Evolutionary conservation across 2,113 vertebrate species (phyloP).

Genomic region (Albula goreensis): DNA sequence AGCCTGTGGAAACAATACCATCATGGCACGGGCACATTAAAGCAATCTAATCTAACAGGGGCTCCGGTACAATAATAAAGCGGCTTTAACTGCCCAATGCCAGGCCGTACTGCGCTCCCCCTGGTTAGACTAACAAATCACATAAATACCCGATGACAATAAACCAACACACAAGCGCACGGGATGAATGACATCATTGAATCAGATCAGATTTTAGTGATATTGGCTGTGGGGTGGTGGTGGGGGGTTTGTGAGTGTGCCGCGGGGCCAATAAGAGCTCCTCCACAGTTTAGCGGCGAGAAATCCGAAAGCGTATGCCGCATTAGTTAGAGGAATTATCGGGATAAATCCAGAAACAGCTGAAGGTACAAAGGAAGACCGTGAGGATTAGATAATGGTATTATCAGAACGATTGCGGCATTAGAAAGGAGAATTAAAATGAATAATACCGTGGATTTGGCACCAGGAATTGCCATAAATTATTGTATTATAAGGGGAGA

Average conservation of each 20-base stretch:
- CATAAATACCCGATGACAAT: not conserved
- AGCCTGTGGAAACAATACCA: not conserved
- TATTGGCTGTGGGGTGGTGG: slow-evolving; percentile 3
- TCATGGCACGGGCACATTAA: not conserved
- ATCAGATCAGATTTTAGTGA: not conserved
- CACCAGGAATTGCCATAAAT: slow-evolving; percentile 67
- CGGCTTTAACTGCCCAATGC: not conserved
- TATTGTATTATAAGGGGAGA: slow-evolving; percentile 63
- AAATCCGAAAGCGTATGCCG: slow-evolving; percentile 51
- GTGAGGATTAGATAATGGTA: slow-evolving; percentile 72
- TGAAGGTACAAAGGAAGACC: slow-evolving; percentile 61
- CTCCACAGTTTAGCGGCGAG: slow-evolving; percentile 49
- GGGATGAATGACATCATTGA: not conserved
- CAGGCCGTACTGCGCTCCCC: not conserved
- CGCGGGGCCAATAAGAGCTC: slow-evolving; percentile 53
- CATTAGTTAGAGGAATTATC: slow-evolving; percentile 75
- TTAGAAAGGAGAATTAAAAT: slow-evolving; percentile 70
- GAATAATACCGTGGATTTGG: slow-evolving; percentile 68
- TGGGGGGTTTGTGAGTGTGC: not conserved
- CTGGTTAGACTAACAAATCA: slow-evolving; percentile 6
- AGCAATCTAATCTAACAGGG: not conserved
- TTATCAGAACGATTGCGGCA: slow-evolving; percentile 70
- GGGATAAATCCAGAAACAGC: slow-evolving; percentile 61
- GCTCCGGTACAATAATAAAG: not conserved
- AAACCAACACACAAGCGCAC: not conserved